These are phyloP conservation scores for Reinhardtius hippoglossoides DNA, from an alignment of 2,113 vertebrate genomes.

Conservation along the genomic window DNA sequence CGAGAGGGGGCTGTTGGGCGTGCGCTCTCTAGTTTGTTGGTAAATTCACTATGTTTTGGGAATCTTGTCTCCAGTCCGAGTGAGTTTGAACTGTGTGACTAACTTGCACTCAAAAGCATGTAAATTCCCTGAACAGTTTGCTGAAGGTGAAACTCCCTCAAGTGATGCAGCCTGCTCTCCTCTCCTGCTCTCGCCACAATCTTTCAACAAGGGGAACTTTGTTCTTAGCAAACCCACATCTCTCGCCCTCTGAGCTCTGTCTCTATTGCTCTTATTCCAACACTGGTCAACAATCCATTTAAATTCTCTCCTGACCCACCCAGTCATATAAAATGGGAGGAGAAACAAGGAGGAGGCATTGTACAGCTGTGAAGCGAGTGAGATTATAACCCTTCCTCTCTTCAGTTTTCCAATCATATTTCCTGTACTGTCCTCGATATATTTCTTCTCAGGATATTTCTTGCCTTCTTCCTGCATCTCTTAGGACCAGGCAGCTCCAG, in stretches of 20 bases:
- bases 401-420: neutral
- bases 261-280: neutral
- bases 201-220: neutral
- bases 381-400: neutral
- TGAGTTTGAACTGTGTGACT: too few relatives aligned
- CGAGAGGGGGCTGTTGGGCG: too few relatives aligned
- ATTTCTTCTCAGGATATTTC: neutral
- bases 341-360: neutral
- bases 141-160: too few relatives aligned
- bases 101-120: too few relatives aligned
- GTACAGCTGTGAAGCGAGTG: neutral
- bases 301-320: neutral
- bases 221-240: neutral
- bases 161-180: too few relatives aligned
- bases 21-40: too few relatives aligned
- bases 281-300: neutral
- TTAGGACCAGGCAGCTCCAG: neutral
- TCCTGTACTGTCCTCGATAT: neutral
- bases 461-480: neutral
- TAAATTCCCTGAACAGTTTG: too few relatives aligned
- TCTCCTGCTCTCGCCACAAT: too few relatives aligned
- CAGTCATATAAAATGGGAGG: constrained; percentile 6
- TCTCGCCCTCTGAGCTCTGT: neutral
- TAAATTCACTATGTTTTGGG: too few relatives aligned
- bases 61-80: too few relatives aligned